A percentile compares a stretch with the other conserved stretches of the same genome.
Conservation (phyloP, 2,113 vertebrate species). For the Rhinopomastus cyanomelas region DNA sequence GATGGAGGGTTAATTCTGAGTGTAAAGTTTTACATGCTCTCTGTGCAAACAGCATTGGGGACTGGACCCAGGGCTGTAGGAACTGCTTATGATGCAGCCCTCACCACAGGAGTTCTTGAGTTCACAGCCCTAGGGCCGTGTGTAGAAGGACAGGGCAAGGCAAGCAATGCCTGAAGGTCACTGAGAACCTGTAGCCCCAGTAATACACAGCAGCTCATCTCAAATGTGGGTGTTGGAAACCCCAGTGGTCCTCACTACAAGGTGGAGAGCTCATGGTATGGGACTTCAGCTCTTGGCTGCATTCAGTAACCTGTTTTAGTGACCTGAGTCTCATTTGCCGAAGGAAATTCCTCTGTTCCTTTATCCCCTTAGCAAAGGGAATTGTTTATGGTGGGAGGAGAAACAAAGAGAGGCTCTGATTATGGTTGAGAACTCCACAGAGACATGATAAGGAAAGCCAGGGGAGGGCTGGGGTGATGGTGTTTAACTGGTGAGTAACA, state of each 20-base stretch:
- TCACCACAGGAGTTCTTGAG: not conserved
- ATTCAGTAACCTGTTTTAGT: not conserved
- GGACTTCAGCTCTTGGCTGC: not conserved
- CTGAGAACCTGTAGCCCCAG: not conserved
- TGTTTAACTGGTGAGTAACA: not conserved
- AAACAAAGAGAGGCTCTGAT: not conserved
- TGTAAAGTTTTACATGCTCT: fast-evolving
- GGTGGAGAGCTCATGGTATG: too few relatives aligned
- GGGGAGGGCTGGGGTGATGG: not conserved
- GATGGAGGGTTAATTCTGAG: not conserved
- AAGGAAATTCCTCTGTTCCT: not conserved
- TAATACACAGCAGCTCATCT: not conserved
- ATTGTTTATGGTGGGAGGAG: not conserved
- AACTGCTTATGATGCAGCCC: not conserved
- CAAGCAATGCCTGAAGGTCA: not conserved
- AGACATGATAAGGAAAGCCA: not conserved
- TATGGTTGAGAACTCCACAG: not conserved
- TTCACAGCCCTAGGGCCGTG: not conserved
- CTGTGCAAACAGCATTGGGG: not conserved
- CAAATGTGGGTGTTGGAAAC: not conserved
- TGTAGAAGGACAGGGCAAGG: not conserved
- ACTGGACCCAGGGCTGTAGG: not conserved
- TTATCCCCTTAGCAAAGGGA: not conserved
- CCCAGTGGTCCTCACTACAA: not conserved
- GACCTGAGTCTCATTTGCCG: not conserved